Evolutionary conservation across 2,113 vertebrate species (phyloP).

Genomic region (Oryzias javanicus): DNA sequence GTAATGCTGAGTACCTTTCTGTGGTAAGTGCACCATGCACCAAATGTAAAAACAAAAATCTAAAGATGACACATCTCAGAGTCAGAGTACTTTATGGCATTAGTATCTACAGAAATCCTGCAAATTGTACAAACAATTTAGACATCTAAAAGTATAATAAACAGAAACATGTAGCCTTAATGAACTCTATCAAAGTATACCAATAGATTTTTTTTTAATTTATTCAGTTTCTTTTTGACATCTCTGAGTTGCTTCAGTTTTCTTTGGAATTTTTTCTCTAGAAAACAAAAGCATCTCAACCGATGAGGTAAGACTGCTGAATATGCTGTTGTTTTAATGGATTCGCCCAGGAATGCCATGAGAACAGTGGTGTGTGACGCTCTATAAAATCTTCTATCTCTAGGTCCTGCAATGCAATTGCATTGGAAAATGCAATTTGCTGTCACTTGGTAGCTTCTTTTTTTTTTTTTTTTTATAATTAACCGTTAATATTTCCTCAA

Average conservation of each 20-base stretch:
- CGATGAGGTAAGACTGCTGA: not conserved
- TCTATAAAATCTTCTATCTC: too few species aligned
- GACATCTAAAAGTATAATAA: not conserved
- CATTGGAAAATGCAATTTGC: too few species aligned
- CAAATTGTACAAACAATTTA: not conserved
- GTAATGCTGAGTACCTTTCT: not conserved
- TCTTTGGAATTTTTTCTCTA: not conserved
- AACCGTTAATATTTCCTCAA: too few species aligned
- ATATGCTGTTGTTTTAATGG: not conserved
- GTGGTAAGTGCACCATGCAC: not conserved
- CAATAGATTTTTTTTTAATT: not conserved
- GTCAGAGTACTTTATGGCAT: not conserved
- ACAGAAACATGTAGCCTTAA: not conserved
- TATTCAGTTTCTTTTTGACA: not conserved
- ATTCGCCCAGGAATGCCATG: not conserved
- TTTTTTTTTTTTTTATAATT: too few species aligned
- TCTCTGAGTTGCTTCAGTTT: not conserved
- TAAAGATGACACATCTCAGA: not conserved
- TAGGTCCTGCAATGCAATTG: too few species aligned
- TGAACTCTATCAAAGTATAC: not conserved
- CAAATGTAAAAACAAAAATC: not conserved
- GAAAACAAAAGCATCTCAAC: not conserved
- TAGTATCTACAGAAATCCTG: not conserved
- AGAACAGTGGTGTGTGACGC: not conserved
- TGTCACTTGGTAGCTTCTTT: too few species aligned